Evolutionary conservation across 1,140 invertebrate species (phyloP).

Genomic region (Aleiodes sp.): DNA sequence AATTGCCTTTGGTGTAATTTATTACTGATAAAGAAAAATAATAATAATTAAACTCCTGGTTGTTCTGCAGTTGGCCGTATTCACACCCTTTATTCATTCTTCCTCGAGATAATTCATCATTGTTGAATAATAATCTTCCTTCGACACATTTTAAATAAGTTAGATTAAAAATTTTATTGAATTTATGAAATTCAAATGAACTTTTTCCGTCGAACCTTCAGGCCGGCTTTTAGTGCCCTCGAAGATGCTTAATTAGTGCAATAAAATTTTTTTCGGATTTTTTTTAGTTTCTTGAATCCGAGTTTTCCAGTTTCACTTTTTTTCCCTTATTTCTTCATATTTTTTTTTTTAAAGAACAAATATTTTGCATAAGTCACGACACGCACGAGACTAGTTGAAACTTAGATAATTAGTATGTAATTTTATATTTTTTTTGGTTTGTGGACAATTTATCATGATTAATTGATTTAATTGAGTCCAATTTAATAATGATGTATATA

Average conservation of each 20-base stretch:
- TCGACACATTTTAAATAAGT: too few relatives aligned
- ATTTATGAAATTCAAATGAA: too few relatives aligned
- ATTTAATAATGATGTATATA: constrained; percentile 24
- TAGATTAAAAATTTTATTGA: too few relatives aligned
- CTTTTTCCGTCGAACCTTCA: constrained; percentile 31
- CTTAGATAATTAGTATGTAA: not conserved
- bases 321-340: not conserved
- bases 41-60: not conserved
- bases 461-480: not conserved
- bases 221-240: constrained; percentile 19
- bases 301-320: not conserved
- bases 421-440: constrained; percentile 18
- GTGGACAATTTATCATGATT: not conserved
- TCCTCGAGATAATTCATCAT: too few relatives aligned
- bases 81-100: too few relatives aligned
- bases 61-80: too few relatives aligned
- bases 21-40: not conserved
- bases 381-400: not conserved
- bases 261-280: too few relatives aligned
- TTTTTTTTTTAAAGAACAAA: not conserved
- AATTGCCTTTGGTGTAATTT: constrained; percentile 17
- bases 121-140: too few relatives aligned
- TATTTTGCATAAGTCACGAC: not conserved
- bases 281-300: not conserved
- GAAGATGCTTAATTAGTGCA: constrained; percentile 35